Conservation (phyloP, 2,113 vertebrate species). For the Rhabdornis inornatus region DNA sequence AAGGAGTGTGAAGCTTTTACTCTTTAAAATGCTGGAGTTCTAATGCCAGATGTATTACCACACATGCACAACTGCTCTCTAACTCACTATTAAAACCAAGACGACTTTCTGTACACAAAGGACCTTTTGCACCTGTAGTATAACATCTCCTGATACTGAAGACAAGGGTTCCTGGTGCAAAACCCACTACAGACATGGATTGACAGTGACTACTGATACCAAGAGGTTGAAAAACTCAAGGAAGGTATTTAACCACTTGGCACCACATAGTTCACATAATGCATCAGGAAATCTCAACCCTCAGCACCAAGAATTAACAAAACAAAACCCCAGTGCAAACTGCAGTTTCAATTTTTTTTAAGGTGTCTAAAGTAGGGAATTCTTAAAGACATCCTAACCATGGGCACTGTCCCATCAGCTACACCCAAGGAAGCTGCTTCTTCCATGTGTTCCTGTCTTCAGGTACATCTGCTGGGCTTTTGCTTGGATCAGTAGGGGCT, state of each 20-base stretch:
- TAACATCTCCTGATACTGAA: neutral
- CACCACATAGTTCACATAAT: neutral
- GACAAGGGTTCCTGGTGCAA: neutral
- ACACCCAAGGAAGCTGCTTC: neutral
- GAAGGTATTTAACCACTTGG: neutral
- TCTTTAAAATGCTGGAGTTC: neutral
- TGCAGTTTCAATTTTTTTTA: neutral
- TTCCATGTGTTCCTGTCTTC: neutral
- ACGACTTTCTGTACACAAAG: neutral
- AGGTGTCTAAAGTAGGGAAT: neutral
- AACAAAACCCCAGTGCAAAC: neutral
- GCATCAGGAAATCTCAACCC: neutral
- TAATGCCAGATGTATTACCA: fast-evolving
- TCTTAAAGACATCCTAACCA: neutral
- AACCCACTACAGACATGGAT: neutral
- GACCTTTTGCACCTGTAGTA: neutral
- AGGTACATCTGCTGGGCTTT: neutral
- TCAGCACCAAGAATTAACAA: neutral
- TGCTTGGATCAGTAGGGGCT: neutral
- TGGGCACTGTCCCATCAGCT: neutral
- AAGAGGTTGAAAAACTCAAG: neutral
- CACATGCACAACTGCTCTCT: neutral
- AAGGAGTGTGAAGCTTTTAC: neutral
- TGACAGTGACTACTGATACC: neutral
- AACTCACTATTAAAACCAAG: neutral